These are phyloP conservation scores for Teleiodes luculella DNA, from an alignment of 2,888 invertebrate genomes.

Conservation along the genomic window DNA sequence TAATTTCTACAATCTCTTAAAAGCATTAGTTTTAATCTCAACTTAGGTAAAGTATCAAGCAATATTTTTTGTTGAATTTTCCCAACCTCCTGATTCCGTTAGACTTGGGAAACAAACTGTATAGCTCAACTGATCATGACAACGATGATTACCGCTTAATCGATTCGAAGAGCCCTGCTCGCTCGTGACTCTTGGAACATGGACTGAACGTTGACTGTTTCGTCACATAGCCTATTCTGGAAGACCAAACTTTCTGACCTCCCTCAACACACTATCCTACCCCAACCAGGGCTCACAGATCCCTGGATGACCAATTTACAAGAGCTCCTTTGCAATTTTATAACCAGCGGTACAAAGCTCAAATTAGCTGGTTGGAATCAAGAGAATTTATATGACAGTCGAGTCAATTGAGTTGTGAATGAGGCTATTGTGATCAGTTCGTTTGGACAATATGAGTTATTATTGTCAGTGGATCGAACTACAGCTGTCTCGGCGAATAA, in stretches of 20 bases:
- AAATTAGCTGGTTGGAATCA: background rate
- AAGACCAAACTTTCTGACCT: constrained; percentile 9
- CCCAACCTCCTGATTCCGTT: background rate
- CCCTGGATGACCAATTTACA: background rate
- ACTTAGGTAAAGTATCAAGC: too few relatives aligned
- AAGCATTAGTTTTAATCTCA: too few relatives aligned
- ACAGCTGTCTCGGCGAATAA: background rate
- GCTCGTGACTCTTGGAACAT: constrained; percentile 10
- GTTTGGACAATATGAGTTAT: constrained; percentile 38
- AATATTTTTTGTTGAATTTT: background rate
- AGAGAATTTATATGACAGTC: background rate
- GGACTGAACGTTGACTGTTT: constrained; percentile 1
- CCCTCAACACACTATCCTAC: background rate
- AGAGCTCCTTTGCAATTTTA: background rate
- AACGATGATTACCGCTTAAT: constrained; percentile 14
- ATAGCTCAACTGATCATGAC: constrained; percentile 12
- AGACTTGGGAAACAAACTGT: background rate
- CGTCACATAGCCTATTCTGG: constrained; percentile 33
- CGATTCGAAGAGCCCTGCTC: constrained; percentile 12
- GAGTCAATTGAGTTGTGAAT: constrained; percentile 59
- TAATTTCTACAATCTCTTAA: too few relatives aligned
- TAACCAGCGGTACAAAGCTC: background rate
- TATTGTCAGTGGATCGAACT: constrained; percentile 9
- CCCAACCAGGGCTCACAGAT: background rate
- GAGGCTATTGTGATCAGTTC: constrained; percentile 50